phyloP scores from a whole-genome alignment of 1,140 invertebrate genomes.

The Epicauta chinensis region DNA sequence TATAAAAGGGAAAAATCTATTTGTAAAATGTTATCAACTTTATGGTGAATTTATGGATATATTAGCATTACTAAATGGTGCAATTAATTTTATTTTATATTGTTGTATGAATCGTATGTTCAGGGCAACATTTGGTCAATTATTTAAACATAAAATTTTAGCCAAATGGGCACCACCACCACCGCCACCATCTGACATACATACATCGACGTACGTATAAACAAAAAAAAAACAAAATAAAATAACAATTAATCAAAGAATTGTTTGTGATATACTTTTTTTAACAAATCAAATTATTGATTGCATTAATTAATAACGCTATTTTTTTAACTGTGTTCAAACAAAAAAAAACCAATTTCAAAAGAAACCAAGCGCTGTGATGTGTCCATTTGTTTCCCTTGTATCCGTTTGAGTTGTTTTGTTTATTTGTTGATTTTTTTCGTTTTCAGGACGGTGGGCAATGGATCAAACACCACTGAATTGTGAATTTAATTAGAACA shows the following conservation, averaged over 20 bases:
- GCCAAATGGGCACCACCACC: slow-evolving; percentile 34
- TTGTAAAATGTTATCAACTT: slow-evolving; percentile 64
- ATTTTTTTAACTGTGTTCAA: no score
- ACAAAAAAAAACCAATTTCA: no score
- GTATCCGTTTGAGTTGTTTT: background rate
- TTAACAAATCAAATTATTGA: no score
- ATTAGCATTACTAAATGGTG: slow-evolving; percentile 83
- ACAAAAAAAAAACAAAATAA: background rate
- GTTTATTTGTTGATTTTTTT: background rate
- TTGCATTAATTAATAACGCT: no score
- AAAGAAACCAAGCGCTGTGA: no score
- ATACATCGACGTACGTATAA: slow-evolving; percentile 50
- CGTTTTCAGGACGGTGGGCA: slow-evolving; percentile 8
- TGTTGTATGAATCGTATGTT: slow-evolving; percentile 93
- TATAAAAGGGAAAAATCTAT: slow-evolving; percentile 66
- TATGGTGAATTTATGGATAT: slow-evolving; percentile 90
- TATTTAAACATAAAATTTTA: slow-evolving; percentile 52
- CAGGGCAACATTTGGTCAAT: slow-evolving; percentile 71
- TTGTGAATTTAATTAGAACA: background rate
- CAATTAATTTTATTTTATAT: slow-evolving; percentile 91
- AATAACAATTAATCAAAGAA: no score
- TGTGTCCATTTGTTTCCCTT: no score
- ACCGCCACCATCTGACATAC: slow-evolving; percentile 42
- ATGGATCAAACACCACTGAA: slow-evolving; percentile 7
- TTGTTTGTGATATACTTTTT: no score